phyloP scores from a whole-genome alignment of 2,888 invertebrate species.

The Ernsta delagoae region DNA sequence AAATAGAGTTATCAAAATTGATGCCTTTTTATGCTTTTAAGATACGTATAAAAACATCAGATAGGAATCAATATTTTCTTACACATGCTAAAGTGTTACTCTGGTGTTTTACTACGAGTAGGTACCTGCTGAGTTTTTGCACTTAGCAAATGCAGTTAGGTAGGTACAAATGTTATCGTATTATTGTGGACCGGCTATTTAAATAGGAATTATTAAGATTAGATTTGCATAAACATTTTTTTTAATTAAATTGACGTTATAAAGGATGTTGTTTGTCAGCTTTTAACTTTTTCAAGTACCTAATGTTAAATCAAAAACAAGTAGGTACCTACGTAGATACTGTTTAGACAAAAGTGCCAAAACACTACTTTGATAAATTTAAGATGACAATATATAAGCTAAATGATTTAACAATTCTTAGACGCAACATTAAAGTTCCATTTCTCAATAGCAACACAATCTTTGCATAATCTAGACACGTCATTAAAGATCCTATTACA shows the following conservation, averaged over 20 bases:
- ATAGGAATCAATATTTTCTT: slow-evolving; percentile 7
- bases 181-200: slow-evolving; percentile 23
- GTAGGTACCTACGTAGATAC: slow-evolving; percentile 1
- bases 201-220: slow-evolving; percentile 17
- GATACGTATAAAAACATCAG: neutral
- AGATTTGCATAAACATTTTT: neutral
- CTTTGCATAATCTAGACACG: slow-evolving; percentile 3
- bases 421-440: slow-evolving; percentile 2
- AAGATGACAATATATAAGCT: neutral
- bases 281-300: too few relatives aligned
- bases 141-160: slow-evolving; percentile 30
- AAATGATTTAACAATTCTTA: slow-evolving; percentile 1
- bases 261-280: too few relatives aligned
- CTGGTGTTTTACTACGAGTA: slow-evolving; percentile 9
- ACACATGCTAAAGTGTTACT: slow-evolving; percentile 4
- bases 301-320: too few relatives aligned
- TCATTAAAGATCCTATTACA: slow-evolving; percentile 21
- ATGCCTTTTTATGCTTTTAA: slow-evolving; percentile 13
- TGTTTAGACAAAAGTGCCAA: too few relatives aligned
- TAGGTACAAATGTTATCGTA: slow-evolving; percentile 8
- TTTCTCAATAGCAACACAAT: slow-evolving; percentile 8
- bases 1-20: neutral
- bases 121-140: slow-evolving; percentile 13
- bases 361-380: neutral
- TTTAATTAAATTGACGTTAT: too few relatives aligned